A percentile compares a stretch with the other conserved stretches of the same genome.
Evolutionary conservation across 2,797 vertebrate genomes (phyloP).

Genomic region (Micropoecilia bifurca): DNA sequence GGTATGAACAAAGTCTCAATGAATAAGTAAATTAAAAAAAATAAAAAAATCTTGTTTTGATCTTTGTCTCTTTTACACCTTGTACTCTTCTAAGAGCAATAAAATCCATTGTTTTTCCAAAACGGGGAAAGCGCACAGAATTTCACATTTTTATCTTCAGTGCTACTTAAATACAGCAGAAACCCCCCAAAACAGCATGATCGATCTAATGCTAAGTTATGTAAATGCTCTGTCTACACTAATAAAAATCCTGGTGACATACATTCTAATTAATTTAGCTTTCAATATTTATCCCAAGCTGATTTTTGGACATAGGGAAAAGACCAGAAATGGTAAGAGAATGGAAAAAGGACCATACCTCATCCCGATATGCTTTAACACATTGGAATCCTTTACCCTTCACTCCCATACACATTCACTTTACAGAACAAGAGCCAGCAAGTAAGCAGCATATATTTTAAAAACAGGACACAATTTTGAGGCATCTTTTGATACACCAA

Average conservation of each 20-base stretch:
- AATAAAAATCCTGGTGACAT: not conserved
- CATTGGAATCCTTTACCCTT: not conserved
- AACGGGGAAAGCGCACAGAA: not conserved
- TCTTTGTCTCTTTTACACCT: not conserved
- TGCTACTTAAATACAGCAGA: not conserved
- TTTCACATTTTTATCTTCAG: not conserved
- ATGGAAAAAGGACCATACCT: not conserved
- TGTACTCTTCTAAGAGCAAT: not conserved
- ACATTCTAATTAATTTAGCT: not conserved
- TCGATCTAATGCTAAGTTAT: not conserved
- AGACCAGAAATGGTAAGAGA: not conserved
- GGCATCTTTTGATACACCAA: not conserved
- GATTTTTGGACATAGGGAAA: not conserved
- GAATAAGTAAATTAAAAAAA: constrained; percentile 7
- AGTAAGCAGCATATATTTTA: not conserved
- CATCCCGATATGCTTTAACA: not conserved
- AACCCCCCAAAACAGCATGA: not conserved
- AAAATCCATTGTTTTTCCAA: not conserved
- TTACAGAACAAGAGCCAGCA: not conserved
- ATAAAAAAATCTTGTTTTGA: not conserved
- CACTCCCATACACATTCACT: not conserved
- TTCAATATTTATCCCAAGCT: not conserved
- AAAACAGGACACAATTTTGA: not conserved
- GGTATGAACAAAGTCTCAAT: not conserved
- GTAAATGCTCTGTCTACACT: not conserved